These are phyloP conservation scores for Pachyrhynchus sulphureomaculatus DNA, from an alignment of 1,140 invertebrate genomes.

Conservation along the genomic window DNA sequence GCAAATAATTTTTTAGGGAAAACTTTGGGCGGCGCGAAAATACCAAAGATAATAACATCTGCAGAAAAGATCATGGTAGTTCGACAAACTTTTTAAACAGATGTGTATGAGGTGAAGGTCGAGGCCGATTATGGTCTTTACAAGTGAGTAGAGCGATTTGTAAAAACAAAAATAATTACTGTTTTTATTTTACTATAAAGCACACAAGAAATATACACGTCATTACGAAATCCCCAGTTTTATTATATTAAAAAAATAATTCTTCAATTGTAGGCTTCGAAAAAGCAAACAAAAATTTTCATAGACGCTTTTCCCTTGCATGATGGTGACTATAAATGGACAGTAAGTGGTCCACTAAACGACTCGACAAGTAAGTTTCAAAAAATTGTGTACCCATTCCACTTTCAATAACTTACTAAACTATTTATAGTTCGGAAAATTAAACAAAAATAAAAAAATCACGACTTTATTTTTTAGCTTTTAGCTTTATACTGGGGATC, in stretches of 20 bases:
- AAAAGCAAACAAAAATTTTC: slow-evolving; percentile 57
- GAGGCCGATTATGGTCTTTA: slow-evolving; percentile 56
- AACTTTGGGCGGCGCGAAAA: slow-evolving; percentile 19
- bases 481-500: slow-evolving; percentile 44
- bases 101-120: slow-evolving; percentile 31
- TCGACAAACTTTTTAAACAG: slow-evolving; percentile 35
- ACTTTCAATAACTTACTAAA: neutral
- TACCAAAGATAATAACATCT: slow-evolving; percentile 33
- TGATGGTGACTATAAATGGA: slow-evolving; percentile 53
- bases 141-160: neutral
- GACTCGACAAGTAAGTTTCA: slow-evolving; percentile 45
- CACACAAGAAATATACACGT: no score
- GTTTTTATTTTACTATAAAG: no score
- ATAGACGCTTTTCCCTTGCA: slow-evolving; percentile 65
- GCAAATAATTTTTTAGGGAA: slow-evolving; percentile 32
- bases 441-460: no score
- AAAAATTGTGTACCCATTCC: neutral
- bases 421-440: no score
- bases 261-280: slow-evolving; percentile 51
- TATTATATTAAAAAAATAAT: no score
- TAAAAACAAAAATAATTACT: no score
- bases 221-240: no score
- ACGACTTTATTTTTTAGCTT: slow-evolving; percentile 42
- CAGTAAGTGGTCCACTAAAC: slow-evolving; percentile 48
- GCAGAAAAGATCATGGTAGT: slow-evolving; percentile 40